phyloP scores from a whole-genome alignment of 2,113 vertebrate genomes.

The Entelurus aequoreus region DNA sequence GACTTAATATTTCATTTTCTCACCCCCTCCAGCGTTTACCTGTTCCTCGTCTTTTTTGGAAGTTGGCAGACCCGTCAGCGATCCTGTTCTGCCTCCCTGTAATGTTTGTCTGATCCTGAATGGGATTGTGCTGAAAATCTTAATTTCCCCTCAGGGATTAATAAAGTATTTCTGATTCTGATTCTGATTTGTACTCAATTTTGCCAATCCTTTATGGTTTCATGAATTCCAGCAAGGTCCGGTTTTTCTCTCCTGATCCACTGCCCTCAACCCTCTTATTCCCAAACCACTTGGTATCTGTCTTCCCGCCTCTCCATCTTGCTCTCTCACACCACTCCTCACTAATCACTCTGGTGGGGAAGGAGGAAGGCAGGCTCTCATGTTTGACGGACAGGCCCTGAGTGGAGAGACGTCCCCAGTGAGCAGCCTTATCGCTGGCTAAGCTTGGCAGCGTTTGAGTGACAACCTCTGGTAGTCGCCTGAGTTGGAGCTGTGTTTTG shows the following conservation, averaged over 20 bases:
- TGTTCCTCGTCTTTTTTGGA: no score
- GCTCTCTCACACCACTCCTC: slow-evolving; percentile 32
- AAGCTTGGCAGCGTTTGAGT: slow-evolving; percentile 48
- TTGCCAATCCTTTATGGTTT: slow-evolving; percentile 18
- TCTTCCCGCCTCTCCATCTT: slow-evolving; percentile 42
- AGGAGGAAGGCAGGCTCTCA: slow-evolving; percentile 46
- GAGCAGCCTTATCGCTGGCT: slow-evolving; percentile 57
- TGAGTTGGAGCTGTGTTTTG: slow-evolving; percentile 7
- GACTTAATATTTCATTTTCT: no score
- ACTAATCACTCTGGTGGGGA: slow-evolving; percentile 45
- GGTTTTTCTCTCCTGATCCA: slow-evolving; percentile 16
- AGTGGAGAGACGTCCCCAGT: slow-evolving; percentile 56
- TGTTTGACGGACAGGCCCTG: slow-evolving; percentile 63
- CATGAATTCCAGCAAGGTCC: slow-evolving; percentile 10
- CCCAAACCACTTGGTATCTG: slow-evolving; percentile 44
- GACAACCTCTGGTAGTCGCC: slow-evolving; percentile 51
- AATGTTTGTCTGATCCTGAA: no score
- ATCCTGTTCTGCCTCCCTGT: no score
- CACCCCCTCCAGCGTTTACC: no score
- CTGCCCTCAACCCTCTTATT: slow-evolving; percentile 31
- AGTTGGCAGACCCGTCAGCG: no score
- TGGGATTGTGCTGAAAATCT: no score
- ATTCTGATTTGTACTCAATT: neutral
- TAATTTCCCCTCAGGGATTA: no score
- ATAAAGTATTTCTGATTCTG: no score